Evolutionary conservation across 2,113 vertebrate species (phyloP), one percentile per base, ranked within the genome.

Genomic region (Hystrix cristata): DNA sequence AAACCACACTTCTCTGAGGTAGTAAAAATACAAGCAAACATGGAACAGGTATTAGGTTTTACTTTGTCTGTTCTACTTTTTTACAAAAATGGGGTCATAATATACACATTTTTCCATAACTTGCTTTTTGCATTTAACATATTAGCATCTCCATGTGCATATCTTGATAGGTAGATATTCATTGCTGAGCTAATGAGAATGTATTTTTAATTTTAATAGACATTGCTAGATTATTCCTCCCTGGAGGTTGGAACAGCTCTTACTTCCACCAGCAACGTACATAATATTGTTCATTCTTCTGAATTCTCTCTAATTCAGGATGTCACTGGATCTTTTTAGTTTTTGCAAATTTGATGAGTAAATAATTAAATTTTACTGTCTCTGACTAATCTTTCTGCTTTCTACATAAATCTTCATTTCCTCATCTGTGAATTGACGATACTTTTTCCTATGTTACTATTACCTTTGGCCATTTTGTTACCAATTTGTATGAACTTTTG

Each of bases 361-460:
- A 92, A 69, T 83, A 48, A 87, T 38, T 94, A 79, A 62, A 87
- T 80, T 91, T 69, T 21, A 69, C 27, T 83, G 23, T 72, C n/a
- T 95, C 57, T 74, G 78, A 31, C 16, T 57, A 83, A 88, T 27
- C 34, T 27, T 53, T 78, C 29, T 82, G 21, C 11, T 14, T 11
- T 5, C 48, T 43, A 31, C 62, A 67, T 80, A 80, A 94, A 72
- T 64, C 57, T 89, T 88, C 21, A 78, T 91, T 91, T 96, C 55
- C 25, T 87, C 15, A 55, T 87, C 60, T 72, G 18, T 51, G 55
- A 89, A 31, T 80, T 94, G 21, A 69, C 74, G 59, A 11, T n/a
- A 25, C 71, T 88, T 84, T 74, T 19, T 69, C 27, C 48, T 43
- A 46, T 12, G 46, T 60, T 72, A 7, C 31, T n/a, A 31, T 43